These are phyloP conservation scores for Pionites leucogaster DNA, from an alignment of 2,113 vertebrate species.

Conservation along the genomic window DNA sequence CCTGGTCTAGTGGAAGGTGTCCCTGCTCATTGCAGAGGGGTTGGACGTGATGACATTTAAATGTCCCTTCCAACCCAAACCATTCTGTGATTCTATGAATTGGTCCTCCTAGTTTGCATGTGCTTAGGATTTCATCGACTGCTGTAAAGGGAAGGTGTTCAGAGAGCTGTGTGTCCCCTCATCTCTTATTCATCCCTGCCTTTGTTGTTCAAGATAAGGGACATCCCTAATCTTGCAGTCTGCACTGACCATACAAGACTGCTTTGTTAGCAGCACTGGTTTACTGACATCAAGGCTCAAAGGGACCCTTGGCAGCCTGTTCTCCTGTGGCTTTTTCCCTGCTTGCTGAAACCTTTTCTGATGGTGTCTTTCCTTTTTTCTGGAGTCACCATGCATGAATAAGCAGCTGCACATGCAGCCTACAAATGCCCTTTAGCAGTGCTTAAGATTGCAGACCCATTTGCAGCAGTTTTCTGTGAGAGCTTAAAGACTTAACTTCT, in stretches of 20 bases:
- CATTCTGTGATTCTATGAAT: background rate
- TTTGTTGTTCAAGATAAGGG: background rate
- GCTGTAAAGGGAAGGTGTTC: background rate
- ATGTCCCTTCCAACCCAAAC: background rate
- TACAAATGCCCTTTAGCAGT: background rate
- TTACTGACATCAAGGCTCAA: background rate
- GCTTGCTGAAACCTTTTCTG: background rate
- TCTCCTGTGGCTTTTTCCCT: background rate
- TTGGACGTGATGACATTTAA: background rate
- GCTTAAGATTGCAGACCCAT: background rate
- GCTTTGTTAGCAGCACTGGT: background rate
- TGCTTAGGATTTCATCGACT: background rate
- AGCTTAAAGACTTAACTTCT: background rate
- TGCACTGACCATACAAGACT: fast-evolving
- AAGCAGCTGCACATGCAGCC: background rate
- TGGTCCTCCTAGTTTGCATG: background rate
- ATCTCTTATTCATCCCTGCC: background rate
- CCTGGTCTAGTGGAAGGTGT: background rate
- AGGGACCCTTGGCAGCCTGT: background rate
- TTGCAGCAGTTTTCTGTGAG: background rate
- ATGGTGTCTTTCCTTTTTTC: background rate
- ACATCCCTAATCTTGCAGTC: background rate
- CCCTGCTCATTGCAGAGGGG: background rate
- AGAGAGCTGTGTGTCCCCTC: background rate
- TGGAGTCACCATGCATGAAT: background rate